Conservation (phyloP, 2,113 vertebrate species). For the Dromaius novaehollandiae region DNA sequence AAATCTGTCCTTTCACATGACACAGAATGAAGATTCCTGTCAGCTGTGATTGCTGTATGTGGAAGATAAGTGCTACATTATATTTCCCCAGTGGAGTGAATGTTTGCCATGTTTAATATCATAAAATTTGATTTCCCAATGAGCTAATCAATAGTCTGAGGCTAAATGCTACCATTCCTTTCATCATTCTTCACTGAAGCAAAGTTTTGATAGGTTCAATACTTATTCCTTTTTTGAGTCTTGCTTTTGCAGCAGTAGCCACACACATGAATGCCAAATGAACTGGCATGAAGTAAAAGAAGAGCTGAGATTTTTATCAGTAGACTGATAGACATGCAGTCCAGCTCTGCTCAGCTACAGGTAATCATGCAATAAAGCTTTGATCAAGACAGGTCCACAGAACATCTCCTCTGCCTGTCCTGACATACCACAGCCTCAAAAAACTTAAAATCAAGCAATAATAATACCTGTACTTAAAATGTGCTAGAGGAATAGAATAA, state of each 20-base stretch:
- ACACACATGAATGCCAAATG: too few relatives aligned
- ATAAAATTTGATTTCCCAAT: background rate
- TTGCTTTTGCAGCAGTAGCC: background rate
- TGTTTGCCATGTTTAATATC: background rate
- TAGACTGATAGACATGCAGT: background rate
- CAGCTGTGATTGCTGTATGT: background rate
- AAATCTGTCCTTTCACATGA: background rate
- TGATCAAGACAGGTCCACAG: background rate
- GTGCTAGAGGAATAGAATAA: background rate
- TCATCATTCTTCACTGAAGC: background rate
- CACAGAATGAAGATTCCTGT: background rate
- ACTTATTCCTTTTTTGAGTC: background rate
- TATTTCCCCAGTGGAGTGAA: background rate
- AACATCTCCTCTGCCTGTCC: background rate
- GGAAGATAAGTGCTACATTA: background rate
- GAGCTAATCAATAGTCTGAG: background rate
- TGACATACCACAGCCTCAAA: background rate
- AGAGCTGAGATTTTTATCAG: background rate
- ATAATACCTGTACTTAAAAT: background rate
- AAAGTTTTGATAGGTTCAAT: background rate
- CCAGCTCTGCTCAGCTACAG: background rate
- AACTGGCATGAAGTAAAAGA: background rate
- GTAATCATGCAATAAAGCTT: background rate
- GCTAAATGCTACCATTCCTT: background rate
- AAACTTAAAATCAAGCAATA: background rate